Evolutionary conservation across 2,888 invertebrate species (phyloP).

Genomic region (Beris morrisii): DNA sequence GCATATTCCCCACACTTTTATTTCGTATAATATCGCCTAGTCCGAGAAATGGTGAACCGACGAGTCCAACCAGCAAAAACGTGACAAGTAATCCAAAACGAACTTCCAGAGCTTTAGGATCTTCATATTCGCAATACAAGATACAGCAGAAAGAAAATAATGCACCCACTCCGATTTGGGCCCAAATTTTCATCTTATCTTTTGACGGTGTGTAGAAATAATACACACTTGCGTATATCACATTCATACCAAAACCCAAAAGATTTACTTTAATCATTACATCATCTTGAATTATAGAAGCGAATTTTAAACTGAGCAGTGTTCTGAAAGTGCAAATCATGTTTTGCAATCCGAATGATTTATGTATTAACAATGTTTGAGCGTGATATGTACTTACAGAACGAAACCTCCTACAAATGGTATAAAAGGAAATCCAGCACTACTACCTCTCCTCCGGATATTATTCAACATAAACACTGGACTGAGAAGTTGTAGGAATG

Average conservation of each 20-base stretch:
- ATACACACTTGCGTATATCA: constrained; percentile 68
- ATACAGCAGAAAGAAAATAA: constrained; percentile 63
- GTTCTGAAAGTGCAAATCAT: constrained; percentile 59
- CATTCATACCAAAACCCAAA: constrained; percentile 70
- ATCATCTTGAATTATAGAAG: constrained; percentile 70
- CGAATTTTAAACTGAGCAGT: constrained; percentile 75
- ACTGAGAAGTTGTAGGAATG: constrained; percentile 80
- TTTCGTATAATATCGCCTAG: constrained; percentile 75
- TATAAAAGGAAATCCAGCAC: constrained; percentile 66
- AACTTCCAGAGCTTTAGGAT: constrained; percentile 65
- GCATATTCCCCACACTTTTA: constrained; percentile 82
- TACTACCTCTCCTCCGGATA: constrained; percentile 68
- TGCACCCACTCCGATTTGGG: constrained; percentile 61
- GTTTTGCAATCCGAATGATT: constrained; percentile 3
- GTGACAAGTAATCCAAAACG: constrained; percentile 74
- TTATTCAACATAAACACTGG: constrained; percentile 75
- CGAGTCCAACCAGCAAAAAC: constrained; percentile 64
- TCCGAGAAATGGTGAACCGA: constrained; percentile 71
- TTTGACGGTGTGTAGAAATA: constrained; percentile 64
- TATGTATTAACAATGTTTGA: background rate
- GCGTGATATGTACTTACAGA: constrained; percentile 63
- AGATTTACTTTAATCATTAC: constrained; percentile 79
- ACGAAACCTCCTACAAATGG: constrained; percentile 77
- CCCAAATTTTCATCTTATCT: constrained; percentile 61
- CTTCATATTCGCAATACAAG: constrained; percentile 67